These are phyloP conservation scores for Catharus bicknelli DNA, from an alignment of 2,113 vertebrate genomes.

Conservation along the genomic window DNA sequence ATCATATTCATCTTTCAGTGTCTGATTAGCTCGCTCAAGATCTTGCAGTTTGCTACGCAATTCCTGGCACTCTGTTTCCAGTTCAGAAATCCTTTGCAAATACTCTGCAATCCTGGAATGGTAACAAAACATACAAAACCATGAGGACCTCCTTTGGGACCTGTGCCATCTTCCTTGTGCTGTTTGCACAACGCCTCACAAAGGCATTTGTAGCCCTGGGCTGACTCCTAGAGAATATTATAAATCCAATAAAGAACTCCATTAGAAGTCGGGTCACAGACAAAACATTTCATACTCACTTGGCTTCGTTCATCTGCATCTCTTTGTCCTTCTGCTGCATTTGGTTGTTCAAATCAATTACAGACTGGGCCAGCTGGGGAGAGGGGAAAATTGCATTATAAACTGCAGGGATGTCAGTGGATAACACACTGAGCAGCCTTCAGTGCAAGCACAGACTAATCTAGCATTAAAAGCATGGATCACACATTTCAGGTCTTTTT, in stretches of 20 bases:
- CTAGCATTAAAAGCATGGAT: neutral
- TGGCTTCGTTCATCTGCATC: constrained; percentile 92
- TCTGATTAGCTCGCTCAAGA: constrained; percentile 93
- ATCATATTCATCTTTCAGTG: constrained; percentile 95
- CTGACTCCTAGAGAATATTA: neutral
- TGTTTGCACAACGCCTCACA: neutral
- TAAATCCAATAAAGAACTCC: neutral
- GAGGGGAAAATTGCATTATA: neutral
- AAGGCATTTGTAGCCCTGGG: neutral
- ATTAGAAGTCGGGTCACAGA: neutral
- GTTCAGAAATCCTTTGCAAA: constrained; percentile 83
- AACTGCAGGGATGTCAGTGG: neutral
- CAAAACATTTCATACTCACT: constrained; percentile 74
- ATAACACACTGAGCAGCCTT: neutral
- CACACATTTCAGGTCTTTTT: neutral
- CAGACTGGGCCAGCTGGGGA: constrained; percentile 88
- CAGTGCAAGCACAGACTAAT: neutral
- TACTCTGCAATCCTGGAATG: constrained; percentile 87
- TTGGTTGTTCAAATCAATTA: constrained; percentile 95
- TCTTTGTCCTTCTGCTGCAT: constrained; percentile 95
- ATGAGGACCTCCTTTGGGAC: neutral
- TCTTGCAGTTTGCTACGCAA: constrained; percentile 86
- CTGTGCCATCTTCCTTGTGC: neutral
- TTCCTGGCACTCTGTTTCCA: constrained; percentile 90
- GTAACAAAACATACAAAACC: neutral